Percentiles rank a stretch among this genome's conserved stretches.
These are phyloP conservation scores for Hylia prasina DNA, from an alignment of 2,113 vertebrate genomes.

Conservation along the genomic window DNA sequence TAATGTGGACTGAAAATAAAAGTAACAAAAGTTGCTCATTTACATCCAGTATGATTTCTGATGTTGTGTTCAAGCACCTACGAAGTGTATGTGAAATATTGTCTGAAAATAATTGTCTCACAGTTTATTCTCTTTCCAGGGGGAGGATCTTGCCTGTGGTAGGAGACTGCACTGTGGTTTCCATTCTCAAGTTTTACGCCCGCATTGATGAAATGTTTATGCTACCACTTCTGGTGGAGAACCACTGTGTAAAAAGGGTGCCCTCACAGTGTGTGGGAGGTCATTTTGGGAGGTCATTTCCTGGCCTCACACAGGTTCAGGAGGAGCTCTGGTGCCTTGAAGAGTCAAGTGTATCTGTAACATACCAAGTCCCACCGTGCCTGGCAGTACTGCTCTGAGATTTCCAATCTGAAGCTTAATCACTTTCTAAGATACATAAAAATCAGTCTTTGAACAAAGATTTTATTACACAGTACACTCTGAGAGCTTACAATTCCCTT, in stretches of 20 bases:
- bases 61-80: background rate
- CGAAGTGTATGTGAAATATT: background rate
- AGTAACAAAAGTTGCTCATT: background rate
- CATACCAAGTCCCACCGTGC: background rate
- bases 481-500: background rate
- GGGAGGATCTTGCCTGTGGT: background rate
- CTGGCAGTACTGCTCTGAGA: background rate
- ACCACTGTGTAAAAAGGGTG: background rate
- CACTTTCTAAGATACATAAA: background rate
- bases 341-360: background rate
- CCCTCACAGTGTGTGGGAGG: background rate
- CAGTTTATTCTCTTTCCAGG: background rate
- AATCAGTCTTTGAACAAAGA: background rate
- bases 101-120: background rate
- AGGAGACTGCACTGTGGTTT: background rate
- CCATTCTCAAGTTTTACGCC: background rate
- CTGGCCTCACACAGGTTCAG: background rate
- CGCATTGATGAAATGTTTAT: background rate
- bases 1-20: background rate
- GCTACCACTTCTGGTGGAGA: background rate
- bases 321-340: background rate
- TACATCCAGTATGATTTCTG: background rate
- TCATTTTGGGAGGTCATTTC: background rate
- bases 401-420: background rate
- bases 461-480: background rate